Evolutionary conservation across 2,113 vertebrate species (phyloP), one percentile per base, ranked within the genome.

Genomic region (mouse (Mus musculus)): DNA sequence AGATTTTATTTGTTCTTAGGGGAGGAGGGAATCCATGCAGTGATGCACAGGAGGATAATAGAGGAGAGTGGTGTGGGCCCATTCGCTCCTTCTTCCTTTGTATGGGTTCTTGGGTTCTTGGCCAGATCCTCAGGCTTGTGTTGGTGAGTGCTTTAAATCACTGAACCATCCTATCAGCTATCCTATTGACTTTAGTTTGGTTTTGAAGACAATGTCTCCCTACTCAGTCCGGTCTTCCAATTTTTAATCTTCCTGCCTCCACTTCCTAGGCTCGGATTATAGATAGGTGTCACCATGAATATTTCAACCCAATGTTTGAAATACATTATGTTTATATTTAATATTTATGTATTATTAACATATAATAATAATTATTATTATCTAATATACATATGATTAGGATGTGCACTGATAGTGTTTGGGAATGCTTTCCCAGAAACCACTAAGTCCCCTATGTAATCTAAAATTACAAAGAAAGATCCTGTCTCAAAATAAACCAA

Each of bases 221-320:
- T 39, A 59, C 36, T 17, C 42, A 84, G 81, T 10, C 22, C 24
- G 5, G 26, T 61, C 59, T 65, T 56, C 78, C 52, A 56, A 19
- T 36, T 81, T 81, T 81, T n/a, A 81, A 22, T n/a, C 30, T 56
- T 81, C 78, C 33, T 13, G 19, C 52, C 16, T 49, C 42, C 26
- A 78, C 28, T 13, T 78, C 28, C 3, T 33, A 52, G 28, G 16
- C 28, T 33, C 16, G 5, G 46, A 54, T 78, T 33, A 19, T 33
- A 11, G 3, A 16, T 17, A 20, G 76, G 76, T 33, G 4, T 28
- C 30, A 54, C 76, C 22, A 63, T 42, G 39, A 24, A 42, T 52
- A 69, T 71, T 52, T 56, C 80, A 90, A 84, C 14, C 30, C 30
- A 86, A 22, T 61, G 28, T 93, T 95, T 86, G 84, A 72, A 94